Base-by-base conservation (phyloP, 2,888 invertebrate species). In the Terebella lapidaria region DNA sequence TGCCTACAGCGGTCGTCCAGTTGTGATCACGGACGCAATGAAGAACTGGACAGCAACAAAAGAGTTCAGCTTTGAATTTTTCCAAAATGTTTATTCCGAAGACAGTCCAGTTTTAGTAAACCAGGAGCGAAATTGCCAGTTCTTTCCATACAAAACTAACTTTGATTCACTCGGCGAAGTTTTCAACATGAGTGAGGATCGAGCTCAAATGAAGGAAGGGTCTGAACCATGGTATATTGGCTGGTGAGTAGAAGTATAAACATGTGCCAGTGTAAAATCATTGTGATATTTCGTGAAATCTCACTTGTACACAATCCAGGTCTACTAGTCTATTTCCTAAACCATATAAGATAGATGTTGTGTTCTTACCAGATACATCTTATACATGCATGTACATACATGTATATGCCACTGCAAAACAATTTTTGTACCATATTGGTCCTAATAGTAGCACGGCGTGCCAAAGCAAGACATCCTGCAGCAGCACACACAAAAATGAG, bases 91-190 rank as follows among this genome's bases (percentile, higher is more conserved):
- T 58, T 94, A 94, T 80, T 64, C 71, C 10, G 82, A 84, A 29
- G 84, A 83, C 46, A 66, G 65, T 58, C 56, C 63, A 30, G 62
- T 69, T 24, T 58, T 79, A 57, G 74, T 78, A 57, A 72, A 49
- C 49, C 5, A 15, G 5, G 22, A 22, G 10, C 20, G 5, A 22
- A 47, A 47, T 18, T 96, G 95, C 71, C 94, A 94, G 79, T 96
- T 94, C 81, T 92, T 96, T 76, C 91, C 94, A 0, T 96, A 96
- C 80, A 74, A 90, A 81, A 94, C 94, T 0, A 90, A 91, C 35
- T 90, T 95, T 72, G 83, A 82, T 29, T 87, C 86, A 52, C 83
- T 96, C 0, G 83, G 84, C 54, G 90, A 95, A 64, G 93, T 92
- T 0, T 87, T 96, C 66, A 84, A 85, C 57, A 94, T 94, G 92